A percentile compares a stretch with the other conserved stretches of the same genome.
phyloP scores from a whole-genome alignment of 1,140 invertebrate genomes.

The Chionoecetes opilio region DNA sequence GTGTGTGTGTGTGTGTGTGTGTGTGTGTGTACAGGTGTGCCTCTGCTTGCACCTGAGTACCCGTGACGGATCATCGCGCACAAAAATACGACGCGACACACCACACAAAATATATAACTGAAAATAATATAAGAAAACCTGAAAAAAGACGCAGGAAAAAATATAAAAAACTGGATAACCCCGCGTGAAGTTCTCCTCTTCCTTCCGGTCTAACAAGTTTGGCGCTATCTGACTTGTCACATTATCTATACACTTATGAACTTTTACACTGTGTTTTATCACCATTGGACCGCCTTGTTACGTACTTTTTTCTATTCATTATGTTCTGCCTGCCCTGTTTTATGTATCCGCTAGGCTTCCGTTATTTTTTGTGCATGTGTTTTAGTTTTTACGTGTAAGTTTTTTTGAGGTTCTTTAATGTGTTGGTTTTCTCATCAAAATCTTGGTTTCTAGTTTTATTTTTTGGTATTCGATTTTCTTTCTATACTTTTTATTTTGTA shows the following conservation, averaged over 20 bases:
- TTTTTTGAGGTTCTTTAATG: no score
- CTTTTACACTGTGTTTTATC: neutral
- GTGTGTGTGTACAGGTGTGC: neutral
- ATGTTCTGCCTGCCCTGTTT: no score
- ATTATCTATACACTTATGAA: neutral
- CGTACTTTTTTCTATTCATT: no score
- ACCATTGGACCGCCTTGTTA: no score
- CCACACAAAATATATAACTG: neutral
- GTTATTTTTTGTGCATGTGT: no score
- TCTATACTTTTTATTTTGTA: neutral
- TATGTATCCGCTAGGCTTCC: no score
- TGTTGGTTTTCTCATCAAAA: no score
- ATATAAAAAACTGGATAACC: neutral
- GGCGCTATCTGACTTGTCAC: neutral
- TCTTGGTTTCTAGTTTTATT: no score
- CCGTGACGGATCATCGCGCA: neutral
- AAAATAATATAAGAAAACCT: neutral
- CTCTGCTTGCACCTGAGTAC: neutral
- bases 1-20: constrained; percentile 49
- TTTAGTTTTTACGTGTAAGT: no score
- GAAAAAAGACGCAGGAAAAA: neutral
- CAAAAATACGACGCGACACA: neutral
- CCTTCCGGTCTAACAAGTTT: neutral
- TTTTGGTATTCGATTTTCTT: neutral
- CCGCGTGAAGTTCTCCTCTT: neutral